Conservation (phyloP, 2,888 invertebrate genomes). For the Ctenicera cuprea region DNA sequence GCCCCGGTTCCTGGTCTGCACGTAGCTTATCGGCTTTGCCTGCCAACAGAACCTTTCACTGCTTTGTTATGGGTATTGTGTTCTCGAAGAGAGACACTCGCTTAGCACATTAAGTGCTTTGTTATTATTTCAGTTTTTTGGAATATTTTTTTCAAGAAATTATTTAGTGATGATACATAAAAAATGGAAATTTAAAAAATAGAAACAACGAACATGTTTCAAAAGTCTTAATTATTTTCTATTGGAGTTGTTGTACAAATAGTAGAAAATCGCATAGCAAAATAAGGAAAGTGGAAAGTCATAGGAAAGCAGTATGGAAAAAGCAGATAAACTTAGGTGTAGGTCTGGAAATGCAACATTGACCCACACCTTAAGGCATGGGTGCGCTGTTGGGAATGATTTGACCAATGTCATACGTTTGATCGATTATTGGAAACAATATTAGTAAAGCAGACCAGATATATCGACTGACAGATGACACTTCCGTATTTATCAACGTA, state of each 20-base stretch:
- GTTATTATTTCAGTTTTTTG: background rate
- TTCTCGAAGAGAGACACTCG: slow-evolving; percentile 35
- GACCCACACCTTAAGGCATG: slow-evolving; percentile 54
- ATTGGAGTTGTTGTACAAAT: background rate
- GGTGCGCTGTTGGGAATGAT: slow-evolving; percentile 15
- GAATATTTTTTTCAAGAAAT: background rate
- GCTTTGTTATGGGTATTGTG: slow-evolving; percentile 49
- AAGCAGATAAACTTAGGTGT: background rate
- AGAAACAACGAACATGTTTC: too few species aligned
- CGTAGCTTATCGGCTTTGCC: slow-evolving; percentile 55
- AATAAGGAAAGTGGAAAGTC: background rate
- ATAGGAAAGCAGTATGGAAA: background rate
- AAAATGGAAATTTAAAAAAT: background rate
- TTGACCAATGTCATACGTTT: slow-evolving; percentile 15
- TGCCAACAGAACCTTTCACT: slow-evolving; percentile 60
- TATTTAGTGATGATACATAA: too few species aligned
- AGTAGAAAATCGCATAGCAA: too few species aligned
- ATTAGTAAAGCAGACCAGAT: background rate
- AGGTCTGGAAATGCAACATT: slow-evolving; percentile 48
- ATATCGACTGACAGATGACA: background rate
- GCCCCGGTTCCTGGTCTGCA: slow-evolving; percentile 64
- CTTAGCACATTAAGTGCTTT: slow-evolving; percentile 28
- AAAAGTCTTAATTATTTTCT: background rate
- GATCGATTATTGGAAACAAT: background rate
- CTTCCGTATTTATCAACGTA: background rate